Evolutionary conservation across 2,888 invertebrate species (phyloP).

Genomic region (Lypha dubia): DNA sequence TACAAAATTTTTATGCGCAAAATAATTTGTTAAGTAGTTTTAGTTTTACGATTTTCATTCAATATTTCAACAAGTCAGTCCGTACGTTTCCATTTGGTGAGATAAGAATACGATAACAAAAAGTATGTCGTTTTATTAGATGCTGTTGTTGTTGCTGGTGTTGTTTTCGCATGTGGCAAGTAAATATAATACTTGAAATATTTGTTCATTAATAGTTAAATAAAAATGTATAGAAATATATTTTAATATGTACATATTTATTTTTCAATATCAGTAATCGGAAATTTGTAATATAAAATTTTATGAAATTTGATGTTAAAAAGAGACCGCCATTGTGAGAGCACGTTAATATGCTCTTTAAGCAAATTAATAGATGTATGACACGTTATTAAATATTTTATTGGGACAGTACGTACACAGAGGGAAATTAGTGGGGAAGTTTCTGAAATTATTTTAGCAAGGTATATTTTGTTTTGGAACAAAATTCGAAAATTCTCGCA

Average conservation of each 20-base stretch:
- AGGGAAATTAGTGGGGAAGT: constrained; percentile 6
- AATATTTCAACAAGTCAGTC: constrained; percentile 6
- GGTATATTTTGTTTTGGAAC: too few relatives aligned
- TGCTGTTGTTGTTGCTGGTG: neutral
- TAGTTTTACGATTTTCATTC: constrained; percentile 28
- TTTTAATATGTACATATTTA: constrained; percentile 29
- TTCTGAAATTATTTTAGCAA: too few relatives aligned
- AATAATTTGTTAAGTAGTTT: constrained; percentile 65
- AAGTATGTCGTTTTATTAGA: constrained; percentile 27
- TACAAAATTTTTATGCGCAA: constrained; percentile 52
- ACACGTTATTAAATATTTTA: constrained; percentile 35
- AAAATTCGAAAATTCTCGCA: too few relatives aligned
- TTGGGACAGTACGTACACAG: neutral
- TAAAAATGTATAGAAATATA: constrained; percentile 13
- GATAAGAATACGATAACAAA: constrained; percentile 42
- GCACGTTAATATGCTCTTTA: neutral
- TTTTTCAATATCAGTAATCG: constrained; percentile 38
- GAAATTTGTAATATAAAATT: constrained; percentile 33
- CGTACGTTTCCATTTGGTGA: constrained; percentile 19
- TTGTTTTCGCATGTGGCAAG: constrained; percentile 20
- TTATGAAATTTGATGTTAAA: neutral
- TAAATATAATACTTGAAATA: constrained; percentile 11
- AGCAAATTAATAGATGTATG: neutral
- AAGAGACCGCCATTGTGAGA: neutral
- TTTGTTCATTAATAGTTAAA: constrained; percentile 23